Evolutionary conservation across 2,113 vertebrate species (phyloP).

Genomic region (Peucedramus taeniatus): DNA sequence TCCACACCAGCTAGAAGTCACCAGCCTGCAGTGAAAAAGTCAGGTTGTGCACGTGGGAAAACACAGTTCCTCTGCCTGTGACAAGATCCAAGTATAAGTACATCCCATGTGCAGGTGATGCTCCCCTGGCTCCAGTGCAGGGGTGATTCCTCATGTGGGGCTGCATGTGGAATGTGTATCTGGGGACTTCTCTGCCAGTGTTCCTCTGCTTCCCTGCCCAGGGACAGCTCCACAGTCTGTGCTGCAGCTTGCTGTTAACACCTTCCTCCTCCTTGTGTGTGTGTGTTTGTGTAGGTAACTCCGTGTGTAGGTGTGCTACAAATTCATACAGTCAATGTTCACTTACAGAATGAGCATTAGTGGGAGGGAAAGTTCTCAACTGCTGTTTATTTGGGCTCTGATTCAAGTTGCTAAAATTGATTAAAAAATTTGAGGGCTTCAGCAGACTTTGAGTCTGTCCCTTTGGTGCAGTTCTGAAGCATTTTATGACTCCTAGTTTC

Average conservation of each 20-base stretch:
- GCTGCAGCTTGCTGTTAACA: neutral
- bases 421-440: neutral
- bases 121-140: neutral
- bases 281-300: neutral
- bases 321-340: neutral
- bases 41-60: neutral
- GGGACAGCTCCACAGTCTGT: neutral
- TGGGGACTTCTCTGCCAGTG: neutral
- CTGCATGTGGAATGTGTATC: neutral
- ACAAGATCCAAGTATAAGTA: neutral
- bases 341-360: neutral
- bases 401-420: neutral
- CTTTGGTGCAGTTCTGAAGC: neutral
- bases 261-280: neutral
- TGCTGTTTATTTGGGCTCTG: neutral
- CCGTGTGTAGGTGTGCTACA: neutral
- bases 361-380: neutral
- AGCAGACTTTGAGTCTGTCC: neutral
- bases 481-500: neutral
- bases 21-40: neutral
- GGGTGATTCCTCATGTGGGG: fast-evolving
- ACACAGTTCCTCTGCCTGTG: neutral
- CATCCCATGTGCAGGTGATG: neutral
- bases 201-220: neutral
- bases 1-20: neutral